Base-by-base conservation (phyloP, 2,113 vertebrate species). In the Chaetodon trifascialis region DNA sequence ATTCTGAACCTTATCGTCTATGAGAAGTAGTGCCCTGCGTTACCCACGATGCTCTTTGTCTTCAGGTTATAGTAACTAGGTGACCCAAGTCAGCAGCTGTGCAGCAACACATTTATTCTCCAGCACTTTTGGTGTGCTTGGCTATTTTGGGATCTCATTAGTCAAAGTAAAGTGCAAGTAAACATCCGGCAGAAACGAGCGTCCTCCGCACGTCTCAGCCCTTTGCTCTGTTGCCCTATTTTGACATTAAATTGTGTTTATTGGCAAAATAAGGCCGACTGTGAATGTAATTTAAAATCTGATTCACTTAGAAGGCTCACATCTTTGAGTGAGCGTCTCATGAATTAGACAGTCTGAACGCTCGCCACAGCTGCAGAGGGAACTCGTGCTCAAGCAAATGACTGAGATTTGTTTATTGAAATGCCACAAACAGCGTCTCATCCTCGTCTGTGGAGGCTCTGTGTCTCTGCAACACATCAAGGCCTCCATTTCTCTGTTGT, bases 201-300 rank as follows among this genome's bases (percentile, higher is more conserved):
- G 17, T 62, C 34, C 23, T 66, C 46, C 5, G 19, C 64, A n/a
- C 40, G 14, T 19, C 21, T 73, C 72, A 21, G 21, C 30, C 30
- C 21, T 47, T 40, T 65, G 30, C 79, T 36, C 62, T 62, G 17
- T 23, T 12, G 72, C 21, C 40, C 38, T 68, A 25, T 38, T 80
- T 76, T 84, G 58, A 86, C 55, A 44, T 11, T 47, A 82, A 76
- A 83, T 60, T 36, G 36, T 64, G 51, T 87, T 86, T 59, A 30
- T 64, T 51, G 70, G 46, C 59, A 73, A 85, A 81, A 77, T 30
- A 76, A 86, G 81, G 65, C 55, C 62, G 21, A 82, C 60, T 86
- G 47, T 59, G 62, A 68, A 72, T 87, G 73, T 79, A 60, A 69
- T 85, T 87, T 86, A 1, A 66, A 74, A 38, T 56, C 78, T 59